These are phyloP conservation scores for Montipora capricornis DNA, from an alignment of 64 coral and sea anemone genomes.

Conservation along the genomic window DNA sequence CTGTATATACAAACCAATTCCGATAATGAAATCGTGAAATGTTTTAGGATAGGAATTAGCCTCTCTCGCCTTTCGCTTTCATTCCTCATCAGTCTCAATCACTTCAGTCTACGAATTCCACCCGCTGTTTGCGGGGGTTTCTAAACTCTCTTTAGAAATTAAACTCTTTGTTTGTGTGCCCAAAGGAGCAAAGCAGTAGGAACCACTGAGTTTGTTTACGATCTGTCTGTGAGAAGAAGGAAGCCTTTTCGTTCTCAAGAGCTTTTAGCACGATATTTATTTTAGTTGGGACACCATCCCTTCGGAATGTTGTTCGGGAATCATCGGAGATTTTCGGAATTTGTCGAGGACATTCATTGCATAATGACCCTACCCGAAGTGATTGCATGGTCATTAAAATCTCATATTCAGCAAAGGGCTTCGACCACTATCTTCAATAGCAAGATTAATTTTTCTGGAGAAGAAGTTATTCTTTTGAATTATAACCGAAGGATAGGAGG, in stretches of 20 bases:
- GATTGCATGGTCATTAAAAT: background rate
- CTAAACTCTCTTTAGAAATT: background rate
- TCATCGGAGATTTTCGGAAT: background rate
- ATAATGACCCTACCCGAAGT: background rate
- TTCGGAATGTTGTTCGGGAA: background rate
- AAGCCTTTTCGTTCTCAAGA: background rate
- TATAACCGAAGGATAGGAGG: too few species aligned
- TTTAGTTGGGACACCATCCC: too few species aligned
- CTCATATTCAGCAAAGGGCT: too few species aligned
- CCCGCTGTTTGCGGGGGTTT: conserved; percentile 11
- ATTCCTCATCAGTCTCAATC: background rate
- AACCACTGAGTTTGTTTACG: background rate
- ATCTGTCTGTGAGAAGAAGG: background rate
- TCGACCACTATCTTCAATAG: background rate
- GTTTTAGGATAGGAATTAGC: background rate
- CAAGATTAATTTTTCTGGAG: background rate
- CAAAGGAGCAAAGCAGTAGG: background rate
- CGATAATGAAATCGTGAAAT: background rate
- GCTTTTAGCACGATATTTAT: background rate
- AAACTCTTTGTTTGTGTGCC: background rate
- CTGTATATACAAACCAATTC: background rate
- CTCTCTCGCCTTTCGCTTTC: background rate
- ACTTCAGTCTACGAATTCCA: background rate
- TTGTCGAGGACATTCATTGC: background rate
- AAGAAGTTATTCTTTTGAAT: background rate